Base-by-base conservation (phyloP, 2,113 vertebrate species). In the Ictidomys tridecemlineatus region DNA sequence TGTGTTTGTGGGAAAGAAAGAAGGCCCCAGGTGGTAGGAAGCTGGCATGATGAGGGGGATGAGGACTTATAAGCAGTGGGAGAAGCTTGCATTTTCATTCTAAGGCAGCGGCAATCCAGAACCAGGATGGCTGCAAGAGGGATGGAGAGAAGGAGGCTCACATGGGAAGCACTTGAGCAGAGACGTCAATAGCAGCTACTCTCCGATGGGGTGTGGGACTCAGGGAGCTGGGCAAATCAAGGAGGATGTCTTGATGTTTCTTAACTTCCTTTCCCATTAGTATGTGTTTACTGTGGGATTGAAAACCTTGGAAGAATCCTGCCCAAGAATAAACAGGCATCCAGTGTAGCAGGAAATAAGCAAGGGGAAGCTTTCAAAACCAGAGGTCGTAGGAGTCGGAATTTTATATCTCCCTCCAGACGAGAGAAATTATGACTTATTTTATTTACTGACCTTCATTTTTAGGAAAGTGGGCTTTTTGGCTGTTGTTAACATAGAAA, bases 401-500 rank as follows among this genome's bases (percentile, higher is more conserved):
- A 18, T 82, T 95, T 93, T 26, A 28, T 42, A 63, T 77, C 74
- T 70, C 58, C 28, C 32, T 84, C 51, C 24, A 78, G 72, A 39
- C 69, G 24, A 1, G 51, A 80, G 45, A 94, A 56, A 28, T 1
- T 86, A 8, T 34, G 45, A 53, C 77, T 88, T 84, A 53, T 67
- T 83, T 96, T 67, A 72, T 48, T 89, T 13, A 28, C 48, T 48
- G 42, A 67, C 11, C 53, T 77, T 97, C 39, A 30, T 37, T 74
- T 89, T 89, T 37, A 70, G 58, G 61, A 32, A 28, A 69, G 4
- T 63, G 61, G 67, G 6, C 17, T 26, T 89, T 89, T 63, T 76
- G 8, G 84, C 88, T 63, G 10, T 76, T 11, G 37, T 56, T 89
- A 84, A 96, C 91, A 45, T 14, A 77, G 39, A 70, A 94, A 94